These are phyloP conservation scores for Batillaria attramentaria DNA, from an alignment of 1,140 invertebrate genomes.

Conservation along the genomic window DNA sequence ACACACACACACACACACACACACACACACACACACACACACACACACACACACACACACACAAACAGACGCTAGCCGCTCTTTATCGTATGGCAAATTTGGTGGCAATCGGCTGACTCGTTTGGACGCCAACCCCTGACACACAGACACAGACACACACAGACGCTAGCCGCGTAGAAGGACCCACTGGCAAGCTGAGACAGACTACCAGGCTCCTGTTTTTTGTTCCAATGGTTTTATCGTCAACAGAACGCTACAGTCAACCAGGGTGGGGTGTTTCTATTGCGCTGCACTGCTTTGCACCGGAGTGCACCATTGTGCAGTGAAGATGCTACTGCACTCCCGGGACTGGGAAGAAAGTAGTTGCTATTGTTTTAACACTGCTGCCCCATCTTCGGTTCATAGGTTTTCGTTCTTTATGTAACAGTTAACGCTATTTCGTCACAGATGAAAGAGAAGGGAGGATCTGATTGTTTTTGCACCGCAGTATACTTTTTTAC, in stretches of 20 bases:
- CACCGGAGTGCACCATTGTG: too few species aligned
- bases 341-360: background rate
- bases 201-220: background rate
- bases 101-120: background rate
- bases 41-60: slow-evolving; percentile 16
- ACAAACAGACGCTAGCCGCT: background rate
- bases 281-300: too few species aligned
- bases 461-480: background rate
- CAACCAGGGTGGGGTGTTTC: too few species aligned
- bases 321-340: too few species aligned
- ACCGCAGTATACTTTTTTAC: background rate
- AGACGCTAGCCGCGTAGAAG: too few species aligned
- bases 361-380: background rate
- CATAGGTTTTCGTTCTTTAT: background rate
- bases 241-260: too few species aligned
- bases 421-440: background rate
- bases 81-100: background rate
- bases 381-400: background rate
- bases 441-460: background rate
- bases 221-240: too few species aligned
- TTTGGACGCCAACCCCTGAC: background rate
- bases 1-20: background rate
- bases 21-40: slow-evolving; percentile 3
- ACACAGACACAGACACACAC: too few species aligned
- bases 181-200: background rate